phyloP scores from a whole-genome alignment of 2,113 vertebrate species.

The Oncorhynchus gorbuscha region DNA sequence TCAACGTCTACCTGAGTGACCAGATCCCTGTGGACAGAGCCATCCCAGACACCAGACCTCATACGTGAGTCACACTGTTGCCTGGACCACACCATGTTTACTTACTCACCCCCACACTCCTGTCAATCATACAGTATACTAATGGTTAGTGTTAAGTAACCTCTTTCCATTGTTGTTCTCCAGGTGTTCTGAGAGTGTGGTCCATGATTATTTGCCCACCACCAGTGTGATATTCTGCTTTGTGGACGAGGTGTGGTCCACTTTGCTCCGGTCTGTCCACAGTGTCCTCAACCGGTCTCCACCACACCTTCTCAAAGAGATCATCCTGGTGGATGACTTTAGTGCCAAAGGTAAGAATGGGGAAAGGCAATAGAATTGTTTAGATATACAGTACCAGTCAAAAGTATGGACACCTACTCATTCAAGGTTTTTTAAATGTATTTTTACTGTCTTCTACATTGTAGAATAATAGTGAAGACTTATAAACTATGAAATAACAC shows the following conservation, averaged over 20 bases:
- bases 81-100: not conserved
- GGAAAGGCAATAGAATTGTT: not conserved
- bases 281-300: constrained; percentile 93
- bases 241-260: constrained; percentile 98
- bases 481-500: too few species aligned
- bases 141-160: not conserved
- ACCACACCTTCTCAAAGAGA: constrained; percentile 81
- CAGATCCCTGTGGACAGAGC: constrained; percentile 91
- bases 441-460: too few species aligned
- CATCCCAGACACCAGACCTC: constrained; percentile 87
- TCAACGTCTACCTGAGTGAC: constrained; percentile 95
- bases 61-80: constrained; percentile 76
- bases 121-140: not conserved
- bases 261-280: constrained; percentile 91
- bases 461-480: too few species aligned
- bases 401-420: too few species aligned
- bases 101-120: not conserved
- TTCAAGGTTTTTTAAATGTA: too few species aligned
- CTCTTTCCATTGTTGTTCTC: constrained; percentile 7
- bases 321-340: constrained; percentile 94
- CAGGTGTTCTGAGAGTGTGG: constrained; percentile 81
- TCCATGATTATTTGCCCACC: constrained; percentile 84
- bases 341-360: constrained; percentile 84
- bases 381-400: too few species aligned
- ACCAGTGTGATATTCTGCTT: constrained; percentile 96